Evolutionary conservation across 2,113 vertebrate genomes (phyloP), one percentile per base, ranked within the genome.

Genomic region (Vicugna pacos): DNA sequence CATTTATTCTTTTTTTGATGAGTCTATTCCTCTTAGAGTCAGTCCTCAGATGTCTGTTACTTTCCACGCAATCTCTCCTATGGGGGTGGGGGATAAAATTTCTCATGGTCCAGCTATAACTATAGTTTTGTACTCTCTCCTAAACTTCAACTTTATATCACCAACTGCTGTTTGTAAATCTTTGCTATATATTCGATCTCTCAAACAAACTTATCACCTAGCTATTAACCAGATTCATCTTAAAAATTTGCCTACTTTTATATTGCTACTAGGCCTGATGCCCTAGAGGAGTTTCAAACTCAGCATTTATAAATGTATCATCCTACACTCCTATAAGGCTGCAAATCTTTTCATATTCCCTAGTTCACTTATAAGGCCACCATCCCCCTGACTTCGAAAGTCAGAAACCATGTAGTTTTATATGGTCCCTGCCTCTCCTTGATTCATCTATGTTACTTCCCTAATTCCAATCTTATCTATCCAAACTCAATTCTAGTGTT

Each of bases 81-180:
- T 2, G 50, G 56, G 12, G 4, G 1, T 38, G 5, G 38, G 38
- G 38, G 38, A 42, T 35, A 87, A 77, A 67, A 72, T 10, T 38
- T 70, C 50, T 72, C 22, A 20, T 73, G 8, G 32, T 48, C 75
- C 8, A 77, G 30, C 56, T 92, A 8, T 69, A 92, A 81, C 48
- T 81, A 69, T 1, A 82, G 10, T 2, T 86, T 75, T 65, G 3
- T 58, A 38, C 7, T 3, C 5, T 88, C 76, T 89, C 46, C 26
- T 85, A 85, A 85, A 80, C 16, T 88, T 85, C 46, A 65, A 5
- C 93, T 92, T 88, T 64, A 38, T 89, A 54, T n/a, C 14, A 90
- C 11, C 38, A 84, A 86, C 20, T 80, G 32, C n/a, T 76, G 64
- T 16, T 19, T 86, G 1, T 14, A 79, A 72, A 72, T 69, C 15